phyloP scores from a whole-genome alignment of 2,888 invertebrate species.

The Polydrusus pterygomalis region DNA sequence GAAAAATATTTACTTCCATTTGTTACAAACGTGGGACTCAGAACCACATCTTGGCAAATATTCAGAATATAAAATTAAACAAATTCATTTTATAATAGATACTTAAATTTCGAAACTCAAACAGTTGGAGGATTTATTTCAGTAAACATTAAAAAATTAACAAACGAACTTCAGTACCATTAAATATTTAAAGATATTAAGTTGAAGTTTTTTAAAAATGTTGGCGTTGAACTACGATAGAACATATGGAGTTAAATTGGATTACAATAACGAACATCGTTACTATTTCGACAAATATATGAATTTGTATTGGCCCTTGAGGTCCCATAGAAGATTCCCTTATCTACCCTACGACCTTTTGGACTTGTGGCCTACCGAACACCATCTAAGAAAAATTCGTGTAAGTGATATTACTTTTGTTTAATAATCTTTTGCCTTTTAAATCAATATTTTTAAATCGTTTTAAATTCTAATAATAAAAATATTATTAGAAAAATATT shows the following conservation, averaged over 20 bases:
- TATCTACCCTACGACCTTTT: conserved; percentile 59
- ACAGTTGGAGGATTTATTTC: conserved; percentile 38
- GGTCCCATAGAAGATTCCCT: conserved; percentile 47
- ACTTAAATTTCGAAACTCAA: conserved; percentile 41
- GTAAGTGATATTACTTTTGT: conserved; percentile 56
- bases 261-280: conserved; percentile 57
- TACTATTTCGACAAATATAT: conserved; percentile 58
- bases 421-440: neutral
- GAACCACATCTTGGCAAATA: conserved; percentile 38
- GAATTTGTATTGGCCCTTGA: conserved; percentile 59
- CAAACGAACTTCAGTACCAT: conserved; percentile 27
- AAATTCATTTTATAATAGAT: conserved; percentile 42
- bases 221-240: conserved; percentile 58
- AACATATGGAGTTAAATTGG: conserved; percentile 58
- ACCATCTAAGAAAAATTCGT: conserved; percentile 61
- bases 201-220: conserved; percentile 50
- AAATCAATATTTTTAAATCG: neutral
- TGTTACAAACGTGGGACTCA: conserved; percentile 36
- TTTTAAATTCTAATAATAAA: no score
- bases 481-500: no score
- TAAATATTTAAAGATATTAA: conserved; percentile 31
- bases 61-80: conserved; percentile 41
- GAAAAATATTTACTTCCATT: conserved; percentile 44
- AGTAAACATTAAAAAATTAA: conserved; percentile 35
- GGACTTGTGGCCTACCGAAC: conserved; percentile 62